phyloP scores from a whole-genome alignment of 2,888 invertebrate species.

The Synanthedon formicaeformis region DNA sequence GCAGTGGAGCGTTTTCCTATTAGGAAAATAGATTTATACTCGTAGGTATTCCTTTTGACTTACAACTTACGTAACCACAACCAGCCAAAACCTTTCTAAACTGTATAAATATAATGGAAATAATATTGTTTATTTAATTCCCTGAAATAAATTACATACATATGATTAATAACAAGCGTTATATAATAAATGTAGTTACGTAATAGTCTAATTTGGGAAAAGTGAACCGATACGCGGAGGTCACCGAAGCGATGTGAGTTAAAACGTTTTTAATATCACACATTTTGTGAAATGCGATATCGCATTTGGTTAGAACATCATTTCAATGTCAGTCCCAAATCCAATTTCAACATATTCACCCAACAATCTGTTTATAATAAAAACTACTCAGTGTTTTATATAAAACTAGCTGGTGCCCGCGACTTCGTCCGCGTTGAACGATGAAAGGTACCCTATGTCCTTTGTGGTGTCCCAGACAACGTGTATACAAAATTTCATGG shows the following conservation, averaged over 20 bases:
- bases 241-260: slow-evolving; percentile 11
- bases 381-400: too few relatives aligned
- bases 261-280: slow-evolving; percentile 19
- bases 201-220: slow-evolving; percentile 57
- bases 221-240: slow-evolving; percentile 43
- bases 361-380: background rate
- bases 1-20: too few relatives aligned
- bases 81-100: slow-evolving; percentile 1
- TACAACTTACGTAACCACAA: too few relatives aligned
- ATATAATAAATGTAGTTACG: slow-evolving; percentile 24
- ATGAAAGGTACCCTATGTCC: too few relatives aligned
- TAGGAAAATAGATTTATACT: too few relatives aligned
- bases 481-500: too few relatives aligned
- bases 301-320: slow-evolving; percentile 15
- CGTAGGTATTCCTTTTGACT: too few relatives aligned
- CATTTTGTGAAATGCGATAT: slow-evolving; percentile 23
- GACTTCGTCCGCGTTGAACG: too few relatives aligned
- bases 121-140: too few relatives aligned
- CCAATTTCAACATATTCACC: background rate
- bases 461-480: too few relatives aligned
- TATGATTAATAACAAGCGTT: slow-evolving; percentile 23
- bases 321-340: background rate
- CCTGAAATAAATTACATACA: slow-evolving; percentile 31
- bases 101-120: slow-evolving; percentile 30
- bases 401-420: too few relatives aligned